phyloP scores from a whole-genome alignment of 2,888 invertebrate genomes.

The Epirrhoe alternata region DNA sequence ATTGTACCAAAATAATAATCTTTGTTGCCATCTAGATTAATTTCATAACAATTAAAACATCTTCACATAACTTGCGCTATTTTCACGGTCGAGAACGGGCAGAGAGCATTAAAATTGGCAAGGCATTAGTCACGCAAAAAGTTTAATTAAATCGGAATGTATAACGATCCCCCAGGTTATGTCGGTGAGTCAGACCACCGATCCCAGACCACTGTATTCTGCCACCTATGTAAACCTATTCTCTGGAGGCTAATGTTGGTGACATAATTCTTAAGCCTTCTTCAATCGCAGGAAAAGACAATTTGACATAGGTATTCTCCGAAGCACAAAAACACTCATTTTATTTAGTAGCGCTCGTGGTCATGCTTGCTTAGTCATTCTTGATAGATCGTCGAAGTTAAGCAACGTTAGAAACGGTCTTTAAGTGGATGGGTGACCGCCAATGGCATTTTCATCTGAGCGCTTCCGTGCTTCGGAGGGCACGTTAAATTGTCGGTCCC shows the following conservation, averaged over 20 bases:
- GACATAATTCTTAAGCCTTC: background rate
- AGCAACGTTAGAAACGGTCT: no score
- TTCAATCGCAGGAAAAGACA: no score
- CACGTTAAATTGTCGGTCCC: no score
- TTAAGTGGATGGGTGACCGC: no score
- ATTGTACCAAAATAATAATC: background rate
- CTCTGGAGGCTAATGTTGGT: background rate
- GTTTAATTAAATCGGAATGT: constrained; percentile 66
- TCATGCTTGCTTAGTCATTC: no score
- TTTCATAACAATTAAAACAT: constrained; percentile 11
- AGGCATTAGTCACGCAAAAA: constrained; percentile 68
- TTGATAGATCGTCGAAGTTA: no score
- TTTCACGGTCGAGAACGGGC: constrained; percentile 15
- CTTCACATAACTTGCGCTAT: constrained; percentile 11
- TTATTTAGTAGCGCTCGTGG: no score
- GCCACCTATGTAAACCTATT: background rate
- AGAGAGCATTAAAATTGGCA: constrained; percentile 42
- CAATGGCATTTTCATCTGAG: no score
- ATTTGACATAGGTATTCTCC: no score
- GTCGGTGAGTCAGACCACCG: constrained; percentile 59
- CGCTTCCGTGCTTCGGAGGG: no score
- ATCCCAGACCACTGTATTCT: constrained; percentile 5
- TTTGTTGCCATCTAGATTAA: background rate
- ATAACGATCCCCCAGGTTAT: constrained; percentile 55
- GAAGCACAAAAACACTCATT: no score